Base-by-base conservation (phyloP, 2,113 vertebrate species). In the Corapipo altera region DNA sequence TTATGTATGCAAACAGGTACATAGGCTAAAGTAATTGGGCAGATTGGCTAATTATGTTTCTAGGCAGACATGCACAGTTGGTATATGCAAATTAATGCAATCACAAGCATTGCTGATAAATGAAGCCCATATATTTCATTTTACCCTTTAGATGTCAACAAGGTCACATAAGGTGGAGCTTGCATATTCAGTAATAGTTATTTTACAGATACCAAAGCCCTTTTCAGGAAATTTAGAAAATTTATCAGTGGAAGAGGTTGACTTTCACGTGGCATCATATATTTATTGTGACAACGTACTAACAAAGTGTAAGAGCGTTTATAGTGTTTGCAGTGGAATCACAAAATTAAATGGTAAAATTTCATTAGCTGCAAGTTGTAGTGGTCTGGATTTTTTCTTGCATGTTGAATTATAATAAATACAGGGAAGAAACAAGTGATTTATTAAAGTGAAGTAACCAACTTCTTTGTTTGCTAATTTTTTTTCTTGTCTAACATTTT, bases 1-100 rank as follows among this genome's bases (percentile, higher is more conserved):
- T 96, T 93, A 71, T 97, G 95, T 96, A 94, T 96, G 95, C 95
- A 92, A 97, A 96, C 90, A 96, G 92, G 90, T 91, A 94, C 89
- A 44, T 74, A 96, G 92, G 65, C 73, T 92, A 33, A 43, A 70
- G 51, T 95, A 96, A 96, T 93, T 96, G 90, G 44, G 57, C 73
- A 88, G 82, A 95, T 94, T 94, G 83, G 15, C 79, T 96, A 93
- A 96, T 96, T 95, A 91, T 52, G 39, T 78, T 91, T 77, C 85
- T 59, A 91, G 70, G n/a, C 82, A 51, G 89, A 69, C 33, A 88
- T 72, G 51, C 18, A 41, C 33, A 52, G 78, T 93, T 93, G 52
- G 72, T 80, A 24, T 57, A 83, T 92, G 90, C 57, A 92, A 86
- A 94, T 90, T 64, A 91, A 71, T 81, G 88, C 61, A 95, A 93